phyloP scores from a whole-genome alignment of 2,888 invertebrate genomes.

The Eulithis testata region DNA sequence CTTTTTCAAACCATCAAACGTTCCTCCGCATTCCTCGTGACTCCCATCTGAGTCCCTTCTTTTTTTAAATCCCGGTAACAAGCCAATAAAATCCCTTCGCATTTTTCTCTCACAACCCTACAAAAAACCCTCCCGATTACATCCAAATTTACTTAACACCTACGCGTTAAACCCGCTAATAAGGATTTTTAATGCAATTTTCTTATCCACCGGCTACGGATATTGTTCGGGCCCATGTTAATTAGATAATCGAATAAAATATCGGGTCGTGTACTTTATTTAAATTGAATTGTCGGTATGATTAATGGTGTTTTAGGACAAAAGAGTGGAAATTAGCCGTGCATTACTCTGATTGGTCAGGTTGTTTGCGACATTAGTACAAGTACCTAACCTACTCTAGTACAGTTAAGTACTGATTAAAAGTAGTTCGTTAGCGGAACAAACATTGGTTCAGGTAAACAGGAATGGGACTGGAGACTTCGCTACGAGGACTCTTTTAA shows the following conservation, averaged over 20 bases:
- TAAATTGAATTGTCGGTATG: slow-evolving; percentile 66
- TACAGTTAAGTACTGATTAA: slow-evolving; percentile 32
- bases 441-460: slow-evolving; percentile 75
- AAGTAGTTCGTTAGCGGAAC: slow-evolving; percentile 68
- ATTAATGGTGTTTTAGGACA: slow-evolving; percentile 61
- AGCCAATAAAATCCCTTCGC: slow-evolving; percentile 82
- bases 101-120: slow-evolving; percentile 72
- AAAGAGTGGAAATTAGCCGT: slow-evolving; percentile 49
- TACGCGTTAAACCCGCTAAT: slow-evolving; percentile 78
- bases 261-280: slow-evolving; percentile 69
- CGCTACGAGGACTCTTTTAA: slow-evolving; percentile 72
- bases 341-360: slow-evolving; percentile 59
- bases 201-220: slow-evolving; percentile 64
- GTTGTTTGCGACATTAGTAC: slow-evolving; percentile 43
- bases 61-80: slow-evolving; percentile 83
- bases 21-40: slow-evolving; percentile 68
- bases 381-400: slow-evolving; percentile 53
- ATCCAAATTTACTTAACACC: slow-evolving; percentile 85
- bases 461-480: slow-evolving; percentile 52
- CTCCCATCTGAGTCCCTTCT: slow-evolving; percentile 61
- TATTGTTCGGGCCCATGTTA: slow-evolving; percentile 67
- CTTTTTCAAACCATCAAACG: slow-evolving; percentile 68
- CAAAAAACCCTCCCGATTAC: slow-evolving; percentile 80
- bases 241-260: slow-evolving; percentile 70
- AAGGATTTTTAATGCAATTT: slow-evolving; percentile 77